Evolutionary conservation across 23 tunicate species (phyloP).

Genomic region (Ascidia mentula): DNA sequence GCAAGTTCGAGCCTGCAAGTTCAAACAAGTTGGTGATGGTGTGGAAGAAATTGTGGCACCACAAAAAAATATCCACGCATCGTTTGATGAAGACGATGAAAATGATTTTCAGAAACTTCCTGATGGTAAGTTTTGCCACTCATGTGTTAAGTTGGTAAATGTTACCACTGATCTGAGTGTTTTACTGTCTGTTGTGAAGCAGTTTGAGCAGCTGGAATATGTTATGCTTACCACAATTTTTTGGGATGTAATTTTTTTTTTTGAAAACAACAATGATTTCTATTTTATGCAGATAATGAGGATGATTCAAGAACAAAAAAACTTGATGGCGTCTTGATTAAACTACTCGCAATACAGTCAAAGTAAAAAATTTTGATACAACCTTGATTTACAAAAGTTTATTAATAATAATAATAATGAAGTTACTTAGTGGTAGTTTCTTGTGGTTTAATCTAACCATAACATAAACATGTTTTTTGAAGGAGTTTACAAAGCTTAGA

Average conservation of each 20-base stretch:
- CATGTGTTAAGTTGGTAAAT: too few relatives aligned
- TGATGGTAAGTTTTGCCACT: too few relatives aligned
- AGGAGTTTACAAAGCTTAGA: conserved; percentile 72
- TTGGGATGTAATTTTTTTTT: too few relatives aligned
- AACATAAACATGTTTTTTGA: background rate
- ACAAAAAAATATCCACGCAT: background rate
- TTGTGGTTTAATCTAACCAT: background rate
- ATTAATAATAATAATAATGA: background rate
- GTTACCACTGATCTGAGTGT: too few relatives aligned
- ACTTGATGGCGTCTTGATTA: conserved; percentile 49
- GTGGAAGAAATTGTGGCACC: conserved; percentile 9
- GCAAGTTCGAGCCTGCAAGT: conserved; percentile 50
- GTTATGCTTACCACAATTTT: too few relatives aligned
- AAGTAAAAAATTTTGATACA: conserved; percentile 25
- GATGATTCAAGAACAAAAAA: background rate
- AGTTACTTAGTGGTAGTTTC: background rate
- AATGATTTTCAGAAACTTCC: conserved; percentile 7
- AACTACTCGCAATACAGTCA: conserved; percentile 55
- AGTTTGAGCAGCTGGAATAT: too few relatives aligned
- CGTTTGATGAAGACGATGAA: conserved; percentile 45
- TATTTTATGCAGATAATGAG: too few relatives aligned
- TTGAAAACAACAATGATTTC: too few relatives aligned
- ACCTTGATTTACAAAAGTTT: background rate
- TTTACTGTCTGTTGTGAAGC: too few relatives aligned
- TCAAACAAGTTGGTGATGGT: conserved; percentile 31